phyloP scores from a whole-genome alignment of 1,140 invertebrate species.

The Brachionus manjavacas region DNA sequence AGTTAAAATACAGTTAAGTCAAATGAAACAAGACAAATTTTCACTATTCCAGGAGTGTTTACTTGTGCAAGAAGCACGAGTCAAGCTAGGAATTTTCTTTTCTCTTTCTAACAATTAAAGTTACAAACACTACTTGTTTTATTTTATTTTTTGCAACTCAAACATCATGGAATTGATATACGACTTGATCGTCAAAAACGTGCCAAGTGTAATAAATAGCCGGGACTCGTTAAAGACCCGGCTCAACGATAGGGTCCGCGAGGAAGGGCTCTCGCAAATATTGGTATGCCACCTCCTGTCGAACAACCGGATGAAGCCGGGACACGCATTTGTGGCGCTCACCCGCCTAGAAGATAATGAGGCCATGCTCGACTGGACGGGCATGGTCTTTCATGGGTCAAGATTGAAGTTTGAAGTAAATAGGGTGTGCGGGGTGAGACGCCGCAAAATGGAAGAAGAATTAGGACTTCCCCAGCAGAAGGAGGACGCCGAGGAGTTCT shows the following conservation, averaged over 20 bases:
- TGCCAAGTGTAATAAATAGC: neutral
- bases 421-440: neutral
- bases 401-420: neutral
- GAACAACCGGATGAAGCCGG: neutral
- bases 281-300: neutral
- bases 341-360: neutral
- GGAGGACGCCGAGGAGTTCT: neutral
- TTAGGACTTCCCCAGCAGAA: neutral
- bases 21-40: neutral
- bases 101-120: neutral
- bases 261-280: neutral
- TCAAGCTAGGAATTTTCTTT: neutral
- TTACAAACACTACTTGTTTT: neutral
- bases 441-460: neutral
- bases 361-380: no score
- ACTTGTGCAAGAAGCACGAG: neutral
- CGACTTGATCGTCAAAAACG: neutral
- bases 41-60: neutral
- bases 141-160: neutral
- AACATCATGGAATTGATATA: neutral
- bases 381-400: neutral
- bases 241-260: neutral
- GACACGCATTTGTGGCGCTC: neutral
- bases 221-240: neutral
- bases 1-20: no score